Conservation (phyloP, 2,113 vertebrate genomes). For the Chaetodon trifascialis region DNA sequence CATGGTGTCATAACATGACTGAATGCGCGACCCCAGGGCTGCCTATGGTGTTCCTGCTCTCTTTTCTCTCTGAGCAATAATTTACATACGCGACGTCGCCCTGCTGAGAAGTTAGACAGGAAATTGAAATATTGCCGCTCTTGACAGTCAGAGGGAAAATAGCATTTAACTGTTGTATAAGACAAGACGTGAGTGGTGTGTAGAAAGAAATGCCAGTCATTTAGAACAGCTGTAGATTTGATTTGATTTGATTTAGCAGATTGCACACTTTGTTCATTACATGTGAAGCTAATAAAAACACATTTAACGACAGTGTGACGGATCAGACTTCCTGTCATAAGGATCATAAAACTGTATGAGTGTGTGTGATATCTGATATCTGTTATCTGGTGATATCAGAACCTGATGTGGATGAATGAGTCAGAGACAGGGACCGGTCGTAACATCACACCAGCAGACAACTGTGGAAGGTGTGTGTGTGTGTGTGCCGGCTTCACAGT, state of each 20-base stretch:
- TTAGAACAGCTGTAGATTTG: not conserved
- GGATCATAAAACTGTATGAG: not conserved
- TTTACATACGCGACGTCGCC: slow-evolving; percentile 1
- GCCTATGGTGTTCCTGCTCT: not conserved
- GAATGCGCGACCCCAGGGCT: slow-evolving; percentile 10
- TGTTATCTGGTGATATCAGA: slow-evolving; percentile 58
- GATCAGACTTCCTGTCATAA: slow-evolving; percentile 1
- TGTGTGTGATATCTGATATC: slow-evolving; percentile 43
- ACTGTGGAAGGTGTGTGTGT: slow-evolving; percentile 48
- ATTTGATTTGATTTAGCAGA: not conserved
- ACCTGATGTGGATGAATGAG: slow-evolving; percentile 70
- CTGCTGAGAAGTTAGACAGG: slow-evolving; percentile 16
- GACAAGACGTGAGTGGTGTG: not conserved
- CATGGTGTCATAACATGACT: slow-evolving; percentile 61
- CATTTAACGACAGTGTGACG: not conserved
- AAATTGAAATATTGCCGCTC: slow-evolving; percentile 13
- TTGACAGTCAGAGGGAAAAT: not conserved
- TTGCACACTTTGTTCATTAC: not conserved
- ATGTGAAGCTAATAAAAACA: not conserved
- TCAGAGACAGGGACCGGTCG: slow-evolving; percentile 63
- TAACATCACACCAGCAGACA: slow-evolving; percentile 64
- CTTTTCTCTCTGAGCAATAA: slow-evolving; percentile 2
- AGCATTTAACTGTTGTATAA: not conserved
- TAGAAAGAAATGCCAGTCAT: not conserved
- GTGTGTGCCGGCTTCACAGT: not conserved